Evolutionary conservation across 1,140 invertebrate species (phyloP).

Genomic region (Alviniconcha marisindica): DNA sequence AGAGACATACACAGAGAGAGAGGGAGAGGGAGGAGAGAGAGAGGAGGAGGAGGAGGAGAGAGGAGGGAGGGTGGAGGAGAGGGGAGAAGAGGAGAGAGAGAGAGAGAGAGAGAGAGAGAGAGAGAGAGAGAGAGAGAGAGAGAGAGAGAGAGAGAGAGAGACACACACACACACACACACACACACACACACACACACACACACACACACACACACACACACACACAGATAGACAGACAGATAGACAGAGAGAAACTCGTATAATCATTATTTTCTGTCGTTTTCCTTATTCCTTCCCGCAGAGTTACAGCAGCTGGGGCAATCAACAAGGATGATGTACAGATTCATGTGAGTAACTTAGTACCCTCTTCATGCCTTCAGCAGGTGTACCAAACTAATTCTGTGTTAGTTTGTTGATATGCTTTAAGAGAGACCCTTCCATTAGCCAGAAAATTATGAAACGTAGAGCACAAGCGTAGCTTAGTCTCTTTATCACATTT

Average conservation of each 20-base stretch:
- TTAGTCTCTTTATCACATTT: too few relatives aligned
- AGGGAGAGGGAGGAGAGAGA: too few relatives aligned
- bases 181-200: constrained; percentile 34
- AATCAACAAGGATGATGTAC: constrained; percentile 28
- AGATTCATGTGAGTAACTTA: background rate
- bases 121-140: too few relatives aligned
- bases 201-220: constrained; percentile 32
- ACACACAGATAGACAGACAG: background rate
- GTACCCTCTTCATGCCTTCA: background rate
- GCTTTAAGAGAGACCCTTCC: background rate
- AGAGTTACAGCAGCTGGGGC: background rate
- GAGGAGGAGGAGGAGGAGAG: too few relatives aligned
- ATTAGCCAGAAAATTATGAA: too few relatives aligned
- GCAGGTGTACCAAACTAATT: background rate
- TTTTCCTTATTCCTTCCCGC: background rate
- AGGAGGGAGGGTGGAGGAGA: too few relatives aligned
- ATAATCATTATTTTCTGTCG: constrained; percentile 27
- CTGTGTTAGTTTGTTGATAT: background rate
- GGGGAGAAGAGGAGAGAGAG: too few relatives aligned
- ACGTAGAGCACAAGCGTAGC: too few relatives aligned
- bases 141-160: too few relatives aligned
- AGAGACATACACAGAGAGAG: too few relatives aligned
- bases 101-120: too few relatives aligned
- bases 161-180: background rate
- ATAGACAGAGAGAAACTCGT: constrained; percentile 7